A percentile compares a stretch with the other conserved stretches of the same genome.
These are phyloP conservation scores for Heliconius nattereri DNA, from an alignment of 1,140 invertebrate species.

Conservation along the genomic window DNA sequence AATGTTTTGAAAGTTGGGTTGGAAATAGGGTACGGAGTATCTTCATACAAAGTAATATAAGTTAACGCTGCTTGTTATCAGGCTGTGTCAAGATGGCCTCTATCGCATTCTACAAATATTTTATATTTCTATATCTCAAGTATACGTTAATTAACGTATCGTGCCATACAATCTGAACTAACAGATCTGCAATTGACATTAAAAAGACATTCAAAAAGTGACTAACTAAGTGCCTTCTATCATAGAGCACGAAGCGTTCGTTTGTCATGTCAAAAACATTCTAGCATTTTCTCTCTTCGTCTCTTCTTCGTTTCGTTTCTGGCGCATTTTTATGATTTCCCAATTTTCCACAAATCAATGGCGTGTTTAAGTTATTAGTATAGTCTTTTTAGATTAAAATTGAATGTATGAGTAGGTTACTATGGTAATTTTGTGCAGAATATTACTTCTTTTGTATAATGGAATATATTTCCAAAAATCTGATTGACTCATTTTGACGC, in stretches of 20 bases:
- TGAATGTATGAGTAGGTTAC: not conserved
- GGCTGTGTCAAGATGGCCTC: no score
- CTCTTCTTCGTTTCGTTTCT: not conserved
- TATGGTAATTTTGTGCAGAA: no score
- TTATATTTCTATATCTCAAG: no score
- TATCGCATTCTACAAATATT: no score
- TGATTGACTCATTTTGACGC: no score
- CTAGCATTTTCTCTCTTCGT: not conserved
- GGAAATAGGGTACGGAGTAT: no score
- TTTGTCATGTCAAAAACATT: constrained; percentile 1
- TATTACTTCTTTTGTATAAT: no score
- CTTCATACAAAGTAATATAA: no score
- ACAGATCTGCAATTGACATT: not conserved
- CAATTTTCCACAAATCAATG: not conserved
- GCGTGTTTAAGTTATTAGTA: not conserved
- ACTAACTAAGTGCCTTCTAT: not conserved
- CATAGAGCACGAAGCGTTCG: not conserved
- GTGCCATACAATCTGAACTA: not conserved
- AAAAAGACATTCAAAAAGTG: not conserved
- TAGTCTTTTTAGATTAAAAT: not conserved
- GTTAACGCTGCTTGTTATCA: no score
- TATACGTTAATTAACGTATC: not conserved
- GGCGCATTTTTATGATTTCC: constrained; percentile 3
- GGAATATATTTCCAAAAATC: no score
- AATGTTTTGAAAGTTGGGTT: not conserved